Conservation (phyloP, 2,888 invertebrate genomes). For the Amiota minor region DNA sequence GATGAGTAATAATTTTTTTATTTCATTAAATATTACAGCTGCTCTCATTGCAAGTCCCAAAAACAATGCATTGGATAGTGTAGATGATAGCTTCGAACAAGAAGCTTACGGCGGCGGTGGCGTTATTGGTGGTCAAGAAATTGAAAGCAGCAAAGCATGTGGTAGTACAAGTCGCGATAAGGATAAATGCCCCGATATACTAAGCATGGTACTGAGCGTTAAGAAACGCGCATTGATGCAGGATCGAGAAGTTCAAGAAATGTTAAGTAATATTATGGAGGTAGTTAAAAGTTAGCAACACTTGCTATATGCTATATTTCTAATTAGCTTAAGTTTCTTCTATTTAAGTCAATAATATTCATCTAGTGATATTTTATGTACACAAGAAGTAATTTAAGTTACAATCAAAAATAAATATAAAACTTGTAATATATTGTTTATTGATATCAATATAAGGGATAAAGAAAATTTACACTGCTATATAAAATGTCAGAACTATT, state of each 20-base stretch:
- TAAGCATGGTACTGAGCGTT: conserved; percentile 65
- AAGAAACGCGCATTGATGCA: conserved; percentile 69
- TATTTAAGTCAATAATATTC: no score
- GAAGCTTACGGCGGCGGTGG: conserved; percentile 34
- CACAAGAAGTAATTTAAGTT: no score
- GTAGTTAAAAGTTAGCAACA: conserved; percentile 56
- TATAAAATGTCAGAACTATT: no score
- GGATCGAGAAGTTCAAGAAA: conserved; percentile 66
- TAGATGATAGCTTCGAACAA: conserved; percentile 47
- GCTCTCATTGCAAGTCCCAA: conserved; percentile 42
- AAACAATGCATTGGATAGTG: conserved; percentile 45
- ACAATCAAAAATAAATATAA: no score
- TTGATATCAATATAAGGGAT: no score
- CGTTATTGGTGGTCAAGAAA: conserved; percentile 40
- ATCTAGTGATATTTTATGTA: no score
- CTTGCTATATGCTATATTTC: no score
- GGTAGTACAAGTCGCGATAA: conserved; percentile 55
- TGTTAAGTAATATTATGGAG: conserved; percentile 63
- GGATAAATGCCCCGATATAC: conserved; percentile 68
- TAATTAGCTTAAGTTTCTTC: no score
- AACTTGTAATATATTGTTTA: no score
- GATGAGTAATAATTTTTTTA: neutral
- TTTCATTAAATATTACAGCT: conserved; percentile 7
- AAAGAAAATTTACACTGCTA: no score
- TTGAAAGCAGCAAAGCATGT: conserved; percentile 39